Evolutionary conservation across 2,888 invertebrate species (phyloP).

Genomic region (Oscheius sp.): DNA sequence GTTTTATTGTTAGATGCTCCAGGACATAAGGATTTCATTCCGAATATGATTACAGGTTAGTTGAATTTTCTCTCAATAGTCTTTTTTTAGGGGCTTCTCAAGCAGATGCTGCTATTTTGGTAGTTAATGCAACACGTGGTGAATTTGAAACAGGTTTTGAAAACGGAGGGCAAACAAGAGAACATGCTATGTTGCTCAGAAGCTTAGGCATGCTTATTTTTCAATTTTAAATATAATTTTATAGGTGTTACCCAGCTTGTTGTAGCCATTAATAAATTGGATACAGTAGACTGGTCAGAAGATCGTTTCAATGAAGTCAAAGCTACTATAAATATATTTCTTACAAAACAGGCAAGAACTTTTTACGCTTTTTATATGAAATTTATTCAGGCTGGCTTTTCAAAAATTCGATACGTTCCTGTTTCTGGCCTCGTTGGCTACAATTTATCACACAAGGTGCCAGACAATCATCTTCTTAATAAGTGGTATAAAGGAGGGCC

Average conservation of each 20-base stretch:
- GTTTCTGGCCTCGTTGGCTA: constrained; percentile 95
- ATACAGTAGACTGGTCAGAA: constrained; percentile 91
- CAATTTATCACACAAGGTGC: constrained; percentile 78
- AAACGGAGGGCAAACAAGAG: constrained; percentile 94
- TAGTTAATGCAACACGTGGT: constrained; percentile 89
- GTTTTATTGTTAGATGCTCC: constrained; percentile 88
- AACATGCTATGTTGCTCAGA: constrained; percentile 92
- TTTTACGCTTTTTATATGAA: neutral
- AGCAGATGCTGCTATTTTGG: constrained; percentile 94
- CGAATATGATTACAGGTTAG: constrained; percentile 90
- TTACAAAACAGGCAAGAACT: constrained; percentile 71
- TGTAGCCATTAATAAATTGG: constrained; percentile 95
- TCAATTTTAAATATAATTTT: constrained; percentile 23
- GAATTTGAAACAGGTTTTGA: constrained; percentile 99
- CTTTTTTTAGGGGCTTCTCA: constrained; percentile 83
- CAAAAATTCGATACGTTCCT: constrained; percentile 80
- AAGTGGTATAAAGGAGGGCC: constrained; percentile 85
- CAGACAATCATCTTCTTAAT: constrained; percentile 75
- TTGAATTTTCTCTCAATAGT: neutral
- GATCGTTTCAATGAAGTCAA: constrained; percentile 87
- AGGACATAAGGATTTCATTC: constrained; percentile 98
- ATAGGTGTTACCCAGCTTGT: constrained; percentile 90
- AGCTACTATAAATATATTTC: constrained; percentile 54
- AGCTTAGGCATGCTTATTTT: constrained; percentile 75
- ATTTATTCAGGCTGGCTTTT: constrained; percentile 51